These are phyloP conservation scores for Dendrophyllia cribrosa DNA, from an alignment of 64 coral and sea anemone species.

Conservation along the genomic window DNA sequence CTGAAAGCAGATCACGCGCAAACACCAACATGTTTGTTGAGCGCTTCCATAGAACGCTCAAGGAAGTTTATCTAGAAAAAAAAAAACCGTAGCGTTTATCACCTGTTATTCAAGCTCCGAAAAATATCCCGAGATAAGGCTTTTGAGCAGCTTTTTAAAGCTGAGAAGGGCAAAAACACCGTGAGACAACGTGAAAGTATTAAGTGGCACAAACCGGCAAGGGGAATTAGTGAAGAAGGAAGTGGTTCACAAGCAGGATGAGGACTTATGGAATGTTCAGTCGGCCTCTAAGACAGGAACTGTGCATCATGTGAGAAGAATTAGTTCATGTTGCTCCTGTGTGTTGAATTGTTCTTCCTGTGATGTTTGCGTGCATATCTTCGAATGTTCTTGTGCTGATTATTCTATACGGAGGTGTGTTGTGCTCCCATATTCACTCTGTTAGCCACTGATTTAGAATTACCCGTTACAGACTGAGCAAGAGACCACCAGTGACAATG, in stretches of 20 bases:
- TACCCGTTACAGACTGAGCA: constrained; percentile 10
- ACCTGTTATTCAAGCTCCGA: constrained; percentile 24
- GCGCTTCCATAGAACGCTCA: constrained; percentile 51
- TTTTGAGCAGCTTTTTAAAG: constrained; percentile 55
- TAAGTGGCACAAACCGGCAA: constrained; percentile 48
- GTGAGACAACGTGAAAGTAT: constrained; percentile 33
- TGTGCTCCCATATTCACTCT: constrained; percentile 41
- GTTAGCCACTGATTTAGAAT: constrained; percentile 29
- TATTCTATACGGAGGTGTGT: constrained; percentile 55
- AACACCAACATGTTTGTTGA: constrained; percentile 52
- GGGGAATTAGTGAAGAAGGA: neutral
- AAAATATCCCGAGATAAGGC: constrained; percentile 41
- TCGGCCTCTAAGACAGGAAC: constrained; percentile 16
- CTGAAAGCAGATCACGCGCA: too few species aligned
- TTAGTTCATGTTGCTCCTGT: constrained; percentile 12
- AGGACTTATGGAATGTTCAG: constrained; percentile 18
- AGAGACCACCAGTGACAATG: constrained; percentile 39
- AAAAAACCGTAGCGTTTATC: constrained; percentile 59
- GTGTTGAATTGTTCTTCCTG: constrained; percentile 11
- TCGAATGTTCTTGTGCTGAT: constrained; percentile 63
- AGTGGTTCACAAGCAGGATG: constrained; percentile 10
- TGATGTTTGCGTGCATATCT: constrained; percentile 18
- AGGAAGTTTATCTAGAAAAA: constrained; percentile 46
- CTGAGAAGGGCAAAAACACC: constrained; percentile 56
- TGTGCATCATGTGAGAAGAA: constrained; percentile 36